phyloP scores from a whole-genome alignment of 1,140 invertebrate genomes.

The Papilio xuthus region DNA sequence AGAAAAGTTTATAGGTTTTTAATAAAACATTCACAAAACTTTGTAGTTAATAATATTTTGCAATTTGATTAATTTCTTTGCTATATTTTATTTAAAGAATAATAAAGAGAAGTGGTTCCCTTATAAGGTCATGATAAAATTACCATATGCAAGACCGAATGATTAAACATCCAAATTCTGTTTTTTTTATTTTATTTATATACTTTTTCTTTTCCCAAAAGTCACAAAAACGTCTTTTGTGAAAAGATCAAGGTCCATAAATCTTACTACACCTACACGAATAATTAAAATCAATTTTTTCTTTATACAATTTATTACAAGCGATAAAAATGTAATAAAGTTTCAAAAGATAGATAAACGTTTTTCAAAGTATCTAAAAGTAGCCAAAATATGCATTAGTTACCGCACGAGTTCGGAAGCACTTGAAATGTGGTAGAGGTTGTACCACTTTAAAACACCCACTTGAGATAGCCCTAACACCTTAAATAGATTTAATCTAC shows the following conservation, averaged over 20 bases:
- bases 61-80: not conserved
- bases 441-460: slow-evolving; percentile 50
- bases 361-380: not conserved
- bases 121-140: too few species aligned
- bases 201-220: too few species aligned
- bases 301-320: not conserved
- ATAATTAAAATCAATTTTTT: not conserved
- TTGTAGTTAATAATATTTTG: too few species aligned
- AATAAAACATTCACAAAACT: too few species aligned
- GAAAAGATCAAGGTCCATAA: not conserved
- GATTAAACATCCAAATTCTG: too few species aligned
- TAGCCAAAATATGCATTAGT: slow-evolving; percentile 34
- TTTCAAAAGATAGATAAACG: not conserved
- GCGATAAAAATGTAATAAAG: not conserved
- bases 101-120: too few species aligned
- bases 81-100: too few species aligned
- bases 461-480: slow-evolving; percentile 73
- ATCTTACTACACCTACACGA: not conserved
- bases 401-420: slow-evolving; percentile 53
- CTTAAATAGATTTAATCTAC: slow-evolving; percentile 70
- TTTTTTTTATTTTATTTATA: too few species aligned
- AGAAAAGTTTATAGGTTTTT: too few species aligned
- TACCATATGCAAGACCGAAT: too few species aligned
- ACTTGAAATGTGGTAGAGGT: slow-evolving; percentile 52
- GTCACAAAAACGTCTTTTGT: too few species aligned